These are phyloP conservation scores for Reinhardtius hippoglossoides DNA, from an alignment of 2,113 vertebrate genomes.

Conservation along the genomic window DNA sequence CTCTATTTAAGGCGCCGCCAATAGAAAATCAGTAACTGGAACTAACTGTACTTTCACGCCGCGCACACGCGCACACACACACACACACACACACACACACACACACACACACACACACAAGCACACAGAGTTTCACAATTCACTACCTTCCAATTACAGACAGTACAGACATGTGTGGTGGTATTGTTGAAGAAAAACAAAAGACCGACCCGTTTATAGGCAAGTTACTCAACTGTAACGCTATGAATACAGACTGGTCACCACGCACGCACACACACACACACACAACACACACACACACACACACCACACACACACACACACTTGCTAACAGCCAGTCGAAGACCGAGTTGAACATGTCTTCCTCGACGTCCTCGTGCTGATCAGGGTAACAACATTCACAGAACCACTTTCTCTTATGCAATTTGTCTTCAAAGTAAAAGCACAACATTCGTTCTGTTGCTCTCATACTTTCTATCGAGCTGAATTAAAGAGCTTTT, in stretches of 20 bases:
- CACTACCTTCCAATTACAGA: constrained; percentile 49
- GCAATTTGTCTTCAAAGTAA: too few species aligned
- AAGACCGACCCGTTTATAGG: constrained; percentile 59
- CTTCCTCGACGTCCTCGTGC: too few species aligned
- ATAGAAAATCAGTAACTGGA: constrained; percentile 29
- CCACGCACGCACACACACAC: constrained; percentile 28
- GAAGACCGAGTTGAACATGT: too few species aligned
- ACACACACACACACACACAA: constrained; percentile 29
- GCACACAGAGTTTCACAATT: constrained; percentile 33
- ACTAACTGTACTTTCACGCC: constrained; percentile 50
- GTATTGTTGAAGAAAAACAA: constrained; percentile 71
- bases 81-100: constrained; percentile 6
- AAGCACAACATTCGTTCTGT: too few species aligned
- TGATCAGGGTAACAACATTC: too few species aligned
- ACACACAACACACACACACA: neutral
- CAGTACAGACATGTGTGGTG: constrained; percentile 48
- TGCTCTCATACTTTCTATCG: too few species aligned
- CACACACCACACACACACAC: constrained; percentile 1
- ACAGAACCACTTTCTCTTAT: too few species aligned
- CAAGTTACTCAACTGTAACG: constrained; percentile 63
- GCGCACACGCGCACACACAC: constrained; percentile 16
- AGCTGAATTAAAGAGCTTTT: too few species aligned
- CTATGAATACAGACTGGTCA: constrained; percentile 43
- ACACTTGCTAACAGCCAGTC: too few species aligned
- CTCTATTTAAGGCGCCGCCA: constrained; percentile 20